These are phyloP conservation scores for Aplochiton taeniatus DNA, from an alignment of 2,797 vertebrate species.

Conservation along the genomic window DNA sequence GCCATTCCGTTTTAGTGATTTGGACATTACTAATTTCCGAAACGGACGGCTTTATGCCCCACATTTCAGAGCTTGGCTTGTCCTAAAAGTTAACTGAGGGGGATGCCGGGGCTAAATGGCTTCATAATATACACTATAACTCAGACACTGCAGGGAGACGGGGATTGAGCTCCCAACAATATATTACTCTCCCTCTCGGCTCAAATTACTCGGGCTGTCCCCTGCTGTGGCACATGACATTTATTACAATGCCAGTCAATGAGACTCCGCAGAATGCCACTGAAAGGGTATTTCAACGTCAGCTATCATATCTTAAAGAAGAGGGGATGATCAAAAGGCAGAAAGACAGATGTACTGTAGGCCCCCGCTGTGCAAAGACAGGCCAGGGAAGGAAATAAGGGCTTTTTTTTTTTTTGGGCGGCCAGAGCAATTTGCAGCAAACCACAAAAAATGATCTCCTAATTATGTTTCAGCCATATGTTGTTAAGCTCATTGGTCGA, in stretches of 20 bases:
- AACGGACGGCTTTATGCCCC: slow-evolving; percentile 25
- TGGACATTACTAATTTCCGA: slow-evolving; percentile 22
- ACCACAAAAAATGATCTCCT: background rate
- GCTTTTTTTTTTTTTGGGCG: too few relatives aligned
- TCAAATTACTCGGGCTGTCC: slow-evolving; percentile 36
- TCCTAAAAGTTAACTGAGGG: slow-evolving; percentile 42
- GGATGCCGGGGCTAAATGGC: slow-evolving; percentile 35
- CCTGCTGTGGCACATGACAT: slow-evolving; percentile 50
- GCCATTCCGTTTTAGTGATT: slow-evolving; percentile 31
- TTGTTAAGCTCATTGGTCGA: background rate
- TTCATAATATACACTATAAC: slow-evolving; percentile 42
- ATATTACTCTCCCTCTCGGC: slow-evolving; percentile 51
- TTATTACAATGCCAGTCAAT: slow-evolving; percentile 56
- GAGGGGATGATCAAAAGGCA: slow-evolving; percentile 47
- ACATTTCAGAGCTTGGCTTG: slow-evolving; percentile 38
- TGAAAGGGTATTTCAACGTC: slow-evolving; percentile 49
- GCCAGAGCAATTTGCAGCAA: background rate
- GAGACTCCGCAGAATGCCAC: slow-evolving; percentile 44
- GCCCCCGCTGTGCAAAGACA: background rate
- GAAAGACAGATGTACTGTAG: background rate
- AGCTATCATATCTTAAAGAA: slow-evolving; percentile 49
- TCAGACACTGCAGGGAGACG: slow-evolving; percentile 28
- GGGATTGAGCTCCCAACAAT: slow-evolving; percentile 46
- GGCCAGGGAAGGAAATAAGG: background rate
- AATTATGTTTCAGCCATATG: slow-evolving; percentile 9